phyloP scores from a whole-genome alignment of 1,140 invertebrate genomes.

The Heliconius hewitsoni region DNA sequence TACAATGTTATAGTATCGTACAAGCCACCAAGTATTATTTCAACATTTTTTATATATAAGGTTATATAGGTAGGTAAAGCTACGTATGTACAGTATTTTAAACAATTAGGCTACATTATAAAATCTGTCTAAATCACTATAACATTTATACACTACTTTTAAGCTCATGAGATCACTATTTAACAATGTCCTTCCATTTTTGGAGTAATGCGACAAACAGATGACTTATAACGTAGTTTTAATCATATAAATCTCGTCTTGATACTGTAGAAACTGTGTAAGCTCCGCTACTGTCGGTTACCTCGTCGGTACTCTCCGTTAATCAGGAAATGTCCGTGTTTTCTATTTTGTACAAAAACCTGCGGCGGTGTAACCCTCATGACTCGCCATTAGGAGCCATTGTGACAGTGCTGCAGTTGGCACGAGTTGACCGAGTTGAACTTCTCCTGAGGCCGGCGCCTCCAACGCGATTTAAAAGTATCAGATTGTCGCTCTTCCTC shows the following conservation, averaged over 20 bases:
- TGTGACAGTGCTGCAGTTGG: constrained; percentile 79
- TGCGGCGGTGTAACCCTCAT: constrained; percentile 73
- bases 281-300: constrained; percentile 71
- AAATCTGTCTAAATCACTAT: constrained; percentile 26
- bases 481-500: constrained; percentile 70
- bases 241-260: constrained; percentile 69
- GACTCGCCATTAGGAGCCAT: constrained; percentile 77
- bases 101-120: constrained; percentile 9
- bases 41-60: background rate
- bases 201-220: constrained; percentile 10
- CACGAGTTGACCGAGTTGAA: constrained; percentile 77
- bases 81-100: background rate
- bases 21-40: background rate
- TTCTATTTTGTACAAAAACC: constrained; percentile 68
- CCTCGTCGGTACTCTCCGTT: constrained; percentile 76
- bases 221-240: constrained; percentile 30
- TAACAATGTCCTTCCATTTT: constrained; percentile 23
- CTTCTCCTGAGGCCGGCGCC: constrained; percentile 68
- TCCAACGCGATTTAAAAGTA: constrained; percentile 71
- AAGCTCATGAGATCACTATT: constrained; percentile 62
- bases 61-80: background rate
- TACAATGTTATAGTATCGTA: background rate
- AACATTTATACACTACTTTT: constrained; percentile 33
- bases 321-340: constrained; percentile 77
- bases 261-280: constrained; percentile 69